These are phyloP conservation scores for Rhadina sibilatrix DNA, from an alignment of 2,113 vertebrate genomes.

Conservation along the genomic window DNA sequence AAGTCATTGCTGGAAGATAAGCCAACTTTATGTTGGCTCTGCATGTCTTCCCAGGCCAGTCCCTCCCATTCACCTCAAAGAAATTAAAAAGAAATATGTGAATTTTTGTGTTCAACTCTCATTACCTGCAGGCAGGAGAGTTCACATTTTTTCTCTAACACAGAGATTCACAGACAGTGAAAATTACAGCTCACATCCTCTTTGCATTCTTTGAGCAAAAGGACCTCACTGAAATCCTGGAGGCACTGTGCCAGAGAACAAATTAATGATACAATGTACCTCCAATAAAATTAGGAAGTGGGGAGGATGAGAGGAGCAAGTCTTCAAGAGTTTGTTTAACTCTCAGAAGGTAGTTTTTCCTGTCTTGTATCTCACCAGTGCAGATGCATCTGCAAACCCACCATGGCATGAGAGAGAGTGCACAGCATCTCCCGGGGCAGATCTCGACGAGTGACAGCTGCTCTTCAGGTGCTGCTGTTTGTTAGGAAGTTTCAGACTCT, in stretches of 20 bases:
- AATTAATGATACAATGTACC: background rate
- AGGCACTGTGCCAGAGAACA: slow-evolving; percentile 12
- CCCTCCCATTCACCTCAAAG: background rate
- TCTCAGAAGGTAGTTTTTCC: background rate
- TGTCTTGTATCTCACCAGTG: background rate
- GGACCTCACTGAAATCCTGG: background rate
- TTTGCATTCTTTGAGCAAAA: background rate
- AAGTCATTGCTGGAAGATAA: background rate
- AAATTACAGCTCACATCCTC: slow-evolving; percentile 35
- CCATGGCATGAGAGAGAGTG: background rate
- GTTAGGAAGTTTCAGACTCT: background rate
- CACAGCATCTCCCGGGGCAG: background rate
- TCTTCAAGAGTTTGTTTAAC: background rate
- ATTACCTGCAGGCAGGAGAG: background rate
- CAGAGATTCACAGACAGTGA: background rate
- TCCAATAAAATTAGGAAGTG: slow-evolving; percentile 39
- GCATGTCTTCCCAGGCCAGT: background rate
- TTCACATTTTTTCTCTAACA: background rate
- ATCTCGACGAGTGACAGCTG: accelerated
- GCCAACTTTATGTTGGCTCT: background rate
- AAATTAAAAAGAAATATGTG: slow-evolving; percentile 19
- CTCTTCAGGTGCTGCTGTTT: background rate
- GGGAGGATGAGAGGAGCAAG: background rate
- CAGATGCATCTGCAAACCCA: background rate
- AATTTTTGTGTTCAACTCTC: background rate